Base-by-base conservation (phyloP, 2,888 invertebrate species). In the Epirrhoe alternata region DNA sequence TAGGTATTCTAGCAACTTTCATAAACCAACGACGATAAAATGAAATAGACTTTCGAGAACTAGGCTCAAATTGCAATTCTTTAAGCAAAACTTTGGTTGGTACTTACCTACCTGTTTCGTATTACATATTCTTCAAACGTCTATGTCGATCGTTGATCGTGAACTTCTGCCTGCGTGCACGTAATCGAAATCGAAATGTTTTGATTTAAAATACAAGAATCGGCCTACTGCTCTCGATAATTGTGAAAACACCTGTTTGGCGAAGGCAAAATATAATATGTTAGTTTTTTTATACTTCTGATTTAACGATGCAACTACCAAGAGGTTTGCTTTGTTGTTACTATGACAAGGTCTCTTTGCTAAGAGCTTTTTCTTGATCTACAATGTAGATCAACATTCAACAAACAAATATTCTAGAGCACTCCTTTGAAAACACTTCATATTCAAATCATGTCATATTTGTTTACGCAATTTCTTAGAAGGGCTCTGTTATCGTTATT, bases 121-220 rank as follows among this genome's bases (percentile, higher is more conserved):
- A 6, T 52, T 54, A 50, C 8, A 12, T 38, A 50, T 55, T 55
- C 55, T 35, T 7, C 17, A n/a, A 51, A 30, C 55, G 53, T 53
- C 47, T 5, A 14, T 16, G 51, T 52, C 31, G 55, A 47, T 56
- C 30, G 31, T 6, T 62, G 61, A 31, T 56, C 55, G 12, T 57
- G 57, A 63, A 53, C 42, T 35, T 56, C 14, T 17, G 47, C 33
- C 17, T 53, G 47, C 60, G 64, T 60, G 64, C 59, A 60, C 45
- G 54, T 64, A 64, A 64, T 64, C 50, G 42, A 59, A 64, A 64
- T 31, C 42, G 52, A 63, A 62, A 45, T 45, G 51, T 47, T 59
- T 52, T 45, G 35, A 24, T 57, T 52, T 10, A 17, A 55, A 35
- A 55, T 55, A 55, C 30, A 38, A 50, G 6, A 16, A 31, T 31